Evolutionary conservation across 2,113 vertebrate genomes (phyloP).

Genomic region (Sinocyclocheilus grahami): DNA sequence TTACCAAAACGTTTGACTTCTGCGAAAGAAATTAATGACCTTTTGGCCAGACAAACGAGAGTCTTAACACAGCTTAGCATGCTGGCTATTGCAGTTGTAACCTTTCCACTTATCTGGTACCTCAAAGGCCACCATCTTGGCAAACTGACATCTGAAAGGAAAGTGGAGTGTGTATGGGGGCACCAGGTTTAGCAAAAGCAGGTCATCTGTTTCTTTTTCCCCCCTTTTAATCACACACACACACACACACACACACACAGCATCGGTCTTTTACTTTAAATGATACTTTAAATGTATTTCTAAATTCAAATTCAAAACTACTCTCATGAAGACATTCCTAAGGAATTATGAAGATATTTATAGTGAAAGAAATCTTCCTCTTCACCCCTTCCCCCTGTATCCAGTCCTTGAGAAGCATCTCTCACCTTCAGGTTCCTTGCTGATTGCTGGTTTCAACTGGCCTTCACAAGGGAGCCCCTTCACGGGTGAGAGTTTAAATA

Average conservation of each 20-base stretch:
- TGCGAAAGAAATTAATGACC: constrained; percentile 34
- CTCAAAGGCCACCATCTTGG: constrained; percentile 67
- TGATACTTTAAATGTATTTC: background rate
- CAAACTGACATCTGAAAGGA: constrained; percentile 52
- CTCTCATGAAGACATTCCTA: background rate
- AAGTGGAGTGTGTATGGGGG: background rate
- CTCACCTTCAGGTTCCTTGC: constrained; percentile 29
- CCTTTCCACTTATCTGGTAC: constrained; percentile 66
- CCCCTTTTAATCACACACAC: background rate
- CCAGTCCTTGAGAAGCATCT: background rate
- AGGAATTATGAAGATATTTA: background rate
- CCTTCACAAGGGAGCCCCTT: constrained; percentile 65
- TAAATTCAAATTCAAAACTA: background rate
- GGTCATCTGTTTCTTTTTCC: background rate
- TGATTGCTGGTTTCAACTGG: constrained; percentile 58
- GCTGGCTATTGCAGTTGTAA: constrained; percentile 56
- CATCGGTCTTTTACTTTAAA: background rate
- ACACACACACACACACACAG: too few relatives aligned
- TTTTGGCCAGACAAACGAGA: constrained; percentile 53
- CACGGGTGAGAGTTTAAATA: constrained; percentile 68
- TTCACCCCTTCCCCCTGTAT: background rate
- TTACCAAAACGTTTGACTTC: constrained; percentile 45
- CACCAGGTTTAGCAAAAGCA: background rate
- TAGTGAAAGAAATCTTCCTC: constrained; percentile 2
- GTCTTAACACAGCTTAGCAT: constrained; percentile 50